Percentiles rank a stretch among this genome's conserved stretches.
These are phyloP conservation scores for Todiramphus chloris DNA, from an alignment of 2,113 vertebrate species.

Conservation along the genomic window DNA sequence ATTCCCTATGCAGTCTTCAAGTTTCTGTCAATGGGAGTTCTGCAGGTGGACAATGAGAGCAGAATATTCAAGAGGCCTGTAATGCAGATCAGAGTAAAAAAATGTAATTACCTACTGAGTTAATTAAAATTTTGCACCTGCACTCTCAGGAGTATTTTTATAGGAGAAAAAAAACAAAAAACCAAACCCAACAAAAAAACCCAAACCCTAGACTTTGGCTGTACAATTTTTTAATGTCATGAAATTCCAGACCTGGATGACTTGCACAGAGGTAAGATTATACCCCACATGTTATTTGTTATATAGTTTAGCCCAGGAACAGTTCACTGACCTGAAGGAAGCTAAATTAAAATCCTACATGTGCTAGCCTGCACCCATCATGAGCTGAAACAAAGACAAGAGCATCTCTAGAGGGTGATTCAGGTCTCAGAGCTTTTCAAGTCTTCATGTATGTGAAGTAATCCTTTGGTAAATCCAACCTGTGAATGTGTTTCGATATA, in stretches of 20 bases:
- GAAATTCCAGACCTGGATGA: background rate
- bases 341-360: background rate
- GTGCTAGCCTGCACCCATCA: background rate
- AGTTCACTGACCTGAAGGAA: background rate
- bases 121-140: slow-evolving; percentile 55
- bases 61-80: background rate
- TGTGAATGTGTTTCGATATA: background rate
- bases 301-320: background rate
- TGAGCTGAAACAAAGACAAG: background rate
- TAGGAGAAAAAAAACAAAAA: background rate
- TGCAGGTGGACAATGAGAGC: background rate
- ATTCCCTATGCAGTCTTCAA: background rate
- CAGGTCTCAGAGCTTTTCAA: background rate
- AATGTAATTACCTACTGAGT: background rate
- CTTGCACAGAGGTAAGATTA: background rate
- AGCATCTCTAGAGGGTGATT: background rate
- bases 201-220: background rate
- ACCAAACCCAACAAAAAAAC: background rate
- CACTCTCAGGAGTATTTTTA: background rate
- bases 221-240: background rate
- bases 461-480: background rate
- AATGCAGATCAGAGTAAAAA: slow-evolving; percentile 8
- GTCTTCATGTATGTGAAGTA: background rate
- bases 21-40: background rate
- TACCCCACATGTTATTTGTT: background rate